These are phyloP conservation scores for Scalopus aquaticus DNA, from an alignment of 2,113 vertebrate genomes.

Conservation along the genomic window DNA sequence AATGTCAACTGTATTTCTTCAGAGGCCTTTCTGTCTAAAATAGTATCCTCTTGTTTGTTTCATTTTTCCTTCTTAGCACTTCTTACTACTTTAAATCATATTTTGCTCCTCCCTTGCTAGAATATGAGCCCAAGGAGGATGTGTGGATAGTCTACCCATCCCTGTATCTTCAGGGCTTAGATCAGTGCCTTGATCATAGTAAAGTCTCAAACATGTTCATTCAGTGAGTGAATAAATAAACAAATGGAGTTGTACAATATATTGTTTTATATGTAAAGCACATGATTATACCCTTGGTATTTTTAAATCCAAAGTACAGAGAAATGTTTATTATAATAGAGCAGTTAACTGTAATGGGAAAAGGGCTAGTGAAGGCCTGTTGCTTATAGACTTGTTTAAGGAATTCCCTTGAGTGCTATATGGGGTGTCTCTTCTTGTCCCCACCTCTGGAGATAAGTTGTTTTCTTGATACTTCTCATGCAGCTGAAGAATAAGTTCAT, in stretches of 20 bases:
- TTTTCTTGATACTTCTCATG: slow-evolving; percentile 56
- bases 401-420: neutral
- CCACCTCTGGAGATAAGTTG: slow-evolving; percentile 30
- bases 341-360: neutral
- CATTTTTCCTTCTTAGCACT: neutral
- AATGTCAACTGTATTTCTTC: neutral
- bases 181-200: neutral
- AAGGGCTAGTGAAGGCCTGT: neutral
- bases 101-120: neutral
- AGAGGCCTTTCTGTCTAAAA: neutral
- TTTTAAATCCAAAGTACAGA: slow-evolving; percentile 23
- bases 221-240: neutral
- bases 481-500: slow-evolving; percentile 99
- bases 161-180: neutral
- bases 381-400: neutral
- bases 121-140: neutral
- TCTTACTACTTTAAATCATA: neutral
- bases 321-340: neutral
- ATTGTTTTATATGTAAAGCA: neutral
- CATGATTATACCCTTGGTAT: neutral
- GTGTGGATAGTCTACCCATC: neutral
- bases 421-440: neutral
- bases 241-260: neutral
- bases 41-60: neutral
- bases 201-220: neutral